phyloP scores from a whole-genome alignment of 2,888 invertebrate species.

The Xylota sylvarum region DNA sequence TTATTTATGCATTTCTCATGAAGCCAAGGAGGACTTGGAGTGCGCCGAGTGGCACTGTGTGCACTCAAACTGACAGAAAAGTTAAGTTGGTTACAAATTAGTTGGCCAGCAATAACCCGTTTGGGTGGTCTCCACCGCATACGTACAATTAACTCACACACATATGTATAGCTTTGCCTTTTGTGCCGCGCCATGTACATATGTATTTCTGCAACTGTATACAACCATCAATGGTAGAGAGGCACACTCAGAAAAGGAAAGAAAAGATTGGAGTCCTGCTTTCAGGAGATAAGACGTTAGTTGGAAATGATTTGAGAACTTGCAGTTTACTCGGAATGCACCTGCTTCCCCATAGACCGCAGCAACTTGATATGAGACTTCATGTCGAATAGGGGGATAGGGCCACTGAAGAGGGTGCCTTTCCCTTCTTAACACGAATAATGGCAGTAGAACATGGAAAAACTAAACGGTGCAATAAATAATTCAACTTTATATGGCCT shows the following conservation, averaged over 20 bases:
- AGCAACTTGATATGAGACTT: conserved; percentile 61
- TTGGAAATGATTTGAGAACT: conserved; percentile 76
- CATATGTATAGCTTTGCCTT: conserved; percentile 30
- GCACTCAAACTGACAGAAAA: conserved; percentile 77
- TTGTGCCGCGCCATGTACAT: conserved; percentile 2
- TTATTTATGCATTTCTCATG: conserved; percentile 77
- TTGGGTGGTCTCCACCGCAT: conserved; percentile 34
- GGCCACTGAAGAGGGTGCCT: conserved; percentile 22
- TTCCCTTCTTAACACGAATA: conserved; percentile 64
- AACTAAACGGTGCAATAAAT: conserved; percentile 77
- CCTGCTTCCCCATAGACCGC: conserved; percentile 38
- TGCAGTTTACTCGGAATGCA: conserved; percentile 70
- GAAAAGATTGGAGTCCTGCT: conserved; percentile 71
- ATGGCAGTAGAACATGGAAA: conserved; percentile 74
- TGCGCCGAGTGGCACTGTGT: conserved; percentile 71
- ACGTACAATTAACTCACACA: conserved; percentile 72
- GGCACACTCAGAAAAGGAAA: conserved; percentile 36
- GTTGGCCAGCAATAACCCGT: conserved; percentile 72
- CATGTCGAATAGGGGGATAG: conserved; percentile 54
- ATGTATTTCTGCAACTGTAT: too few relatives aligned
- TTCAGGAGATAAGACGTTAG: conserved; percentile 74
- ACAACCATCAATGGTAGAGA: conserved; percentile 48
- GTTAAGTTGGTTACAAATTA: conserved; percentile 77
- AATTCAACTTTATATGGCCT: conserved; percentile 75
- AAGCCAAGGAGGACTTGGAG: conserved; percentile 60